Base-by-base conservation (phyloP, 2,888 invertebrate genomes). In the Synanthedon vespiformis region DNA sequence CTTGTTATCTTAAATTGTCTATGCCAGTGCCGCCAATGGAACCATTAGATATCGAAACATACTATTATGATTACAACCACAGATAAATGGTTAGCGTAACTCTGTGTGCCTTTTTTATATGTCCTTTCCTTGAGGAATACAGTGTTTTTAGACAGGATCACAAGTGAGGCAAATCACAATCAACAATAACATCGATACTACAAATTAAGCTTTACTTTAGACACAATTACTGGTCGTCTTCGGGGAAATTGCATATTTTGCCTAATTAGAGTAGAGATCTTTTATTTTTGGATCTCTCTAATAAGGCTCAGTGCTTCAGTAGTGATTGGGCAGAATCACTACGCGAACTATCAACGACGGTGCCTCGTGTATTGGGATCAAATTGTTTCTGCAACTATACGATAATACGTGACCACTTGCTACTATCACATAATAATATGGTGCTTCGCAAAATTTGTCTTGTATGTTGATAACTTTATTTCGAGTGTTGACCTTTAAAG, bases 251-350 rank as follows among this genome's bases (percentile, higher is more conserved):
- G 40, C 47, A 13, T 14, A 16, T 49, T 40, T 58, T 55, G 55
- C 67, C 67, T 67, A 56, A 64, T 61, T 61, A 71, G 69, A 72
- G 68, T 10, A 72, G 65, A 50, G 56, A 12, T 14, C n/a, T 18
- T 1, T 48, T 16, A 52, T 50, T 53, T 52, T 52, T 51, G 51
- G 53, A 54, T 63, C 69, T 70, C 69, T 72, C 68, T 74, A 70
- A 70, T 65, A 62, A 70, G 74, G 72, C 67, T 62, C 53, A 61
- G 81, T 80, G 81, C 77, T 72, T 61, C 64, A 70, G 70, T 62
- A 62, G 77, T 74, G 76, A 70, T 62, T 58, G 64, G 67, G 49
- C 50, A 48, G 22, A 34, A 50, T 57, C 50, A 67, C 58, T 68
- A 62, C 57, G 58, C 65, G 74, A 68, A 65, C 79, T 80, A 81